phyloP scores from a whole-genome alignment of 1,140 invertebrate species.

The Linepithema humile region DNA sequence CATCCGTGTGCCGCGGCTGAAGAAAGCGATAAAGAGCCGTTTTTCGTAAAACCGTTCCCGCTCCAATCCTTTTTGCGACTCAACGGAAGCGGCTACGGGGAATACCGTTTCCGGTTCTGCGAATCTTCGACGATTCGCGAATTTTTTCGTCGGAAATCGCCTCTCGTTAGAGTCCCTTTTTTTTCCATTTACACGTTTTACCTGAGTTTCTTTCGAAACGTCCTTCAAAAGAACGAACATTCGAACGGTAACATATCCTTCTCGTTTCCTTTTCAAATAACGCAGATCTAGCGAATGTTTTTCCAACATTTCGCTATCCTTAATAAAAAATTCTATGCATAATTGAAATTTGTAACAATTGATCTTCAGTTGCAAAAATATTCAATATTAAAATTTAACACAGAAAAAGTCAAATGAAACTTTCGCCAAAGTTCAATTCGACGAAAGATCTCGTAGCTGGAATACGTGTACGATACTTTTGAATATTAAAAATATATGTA shows the following conservation, averaged over 20 bases:
- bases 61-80: constrained; percentile 12
- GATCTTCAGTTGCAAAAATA: background rate
- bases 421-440: no score
- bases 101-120: background rate
- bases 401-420: no score
- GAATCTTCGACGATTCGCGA: background rate
- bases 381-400: background rate
- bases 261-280: background rate
- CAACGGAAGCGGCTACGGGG: constrained; percentile 12
- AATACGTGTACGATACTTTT: no score
- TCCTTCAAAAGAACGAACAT: background rate
- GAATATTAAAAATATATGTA: no score
- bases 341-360: background rate
- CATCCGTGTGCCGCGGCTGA: background rate
- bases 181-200: constrained; percentile 16
- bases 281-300: background rate
- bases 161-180: constrained; percentile 3
- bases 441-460: no score
- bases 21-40: constrained; percentile 48
- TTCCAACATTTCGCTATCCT: background rate
- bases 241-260: background rate
- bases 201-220: background rate
- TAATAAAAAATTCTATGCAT: background rate
- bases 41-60: constrained; percentile 34
- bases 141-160: background rate